Conservation (phyloP, 2,888 invertebrate species). For the Aricia artaxerxes region DNA sequence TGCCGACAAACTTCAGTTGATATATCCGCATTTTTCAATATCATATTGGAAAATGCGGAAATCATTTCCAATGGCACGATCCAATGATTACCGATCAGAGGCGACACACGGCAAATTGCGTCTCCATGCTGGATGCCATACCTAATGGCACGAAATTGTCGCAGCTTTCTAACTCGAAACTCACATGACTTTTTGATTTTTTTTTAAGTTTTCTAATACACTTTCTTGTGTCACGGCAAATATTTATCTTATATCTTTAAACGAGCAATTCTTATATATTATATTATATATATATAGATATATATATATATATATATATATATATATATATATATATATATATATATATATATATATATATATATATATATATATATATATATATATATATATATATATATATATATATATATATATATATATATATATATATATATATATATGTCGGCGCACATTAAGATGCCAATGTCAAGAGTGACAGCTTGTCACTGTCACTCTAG, state of each 20-base stretch:
- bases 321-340: too few relatives aligned
- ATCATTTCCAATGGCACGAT: not conserved
- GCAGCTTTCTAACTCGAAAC: slow-evolving; percentile 20
- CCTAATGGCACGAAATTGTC: slow-evolving; percentile 24
- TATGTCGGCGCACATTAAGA: too few relatives aligned
- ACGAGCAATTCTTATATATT: too few relatives aligned
- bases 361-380: too few relatives aligned
- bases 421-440: too few relatives aligned
- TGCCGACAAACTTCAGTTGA: not conserved
- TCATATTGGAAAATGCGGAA: slow-evolving; percentile 15
- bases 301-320: too few relatives aligned
- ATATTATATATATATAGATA: too few relatives aligned
- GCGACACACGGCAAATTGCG: slow-evolving; percentile 19
- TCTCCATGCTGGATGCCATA: slow-evolving; percentile 19
- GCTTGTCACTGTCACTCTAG: too few relatives aligned
- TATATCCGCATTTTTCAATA: not conserved
- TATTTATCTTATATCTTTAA: not conserved
- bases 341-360: too few relatives aligned
- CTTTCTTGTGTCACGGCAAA: slow-evolving; percentile 5
- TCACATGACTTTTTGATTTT: slow-evolving; percentile 26
- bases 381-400: too few relatives aligned
- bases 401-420: too few relatives aligned
- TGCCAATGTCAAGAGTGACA: too few relatives aligned
- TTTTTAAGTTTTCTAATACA: slow-evolving; percentile 26
- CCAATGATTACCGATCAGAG: slow-evolving; percentile 13